Percentiles rank a stretch among this genome's conserved stretches.
phyloP scores from a whole-genome alignment of 2,797 vertebrate species.

The Sebastes kiyomatsui region DNA sequence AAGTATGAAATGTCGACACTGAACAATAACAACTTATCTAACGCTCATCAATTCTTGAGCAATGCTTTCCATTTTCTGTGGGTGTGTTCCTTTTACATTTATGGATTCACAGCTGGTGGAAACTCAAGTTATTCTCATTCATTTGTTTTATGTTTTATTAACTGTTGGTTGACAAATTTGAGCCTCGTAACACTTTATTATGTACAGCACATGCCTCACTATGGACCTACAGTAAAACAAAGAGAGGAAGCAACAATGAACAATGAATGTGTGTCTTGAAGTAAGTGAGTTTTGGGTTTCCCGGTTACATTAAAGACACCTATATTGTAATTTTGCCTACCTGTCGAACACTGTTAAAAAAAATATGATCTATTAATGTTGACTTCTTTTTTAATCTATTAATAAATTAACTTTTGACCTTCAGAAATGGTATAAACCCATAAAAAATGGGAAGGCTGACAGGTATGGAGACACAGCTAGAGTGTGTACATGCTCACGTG shows the following conservation, averaged over 20 bases:
- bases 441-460: neutral
- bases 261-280: too few relatives aligned
- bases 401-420: neutral
- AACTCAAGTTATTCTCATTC: neutral
- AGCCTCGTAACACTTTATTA: too few relatives aligned
- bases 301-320: neutral
- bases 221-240: too few relatives aligned
- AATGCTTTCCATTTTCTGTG: neutral
- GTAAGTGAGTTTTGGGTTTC: neutral
- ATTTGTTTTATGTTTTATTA: neutral
- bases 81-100: neutral
- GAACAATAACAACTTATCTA: neutral
- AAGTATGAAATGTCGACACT: neutral
- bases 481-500: neutral
- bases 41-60: neutral
- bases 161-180: neutral
- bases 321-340: accelerated
- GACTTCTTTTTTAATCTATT: neutral
- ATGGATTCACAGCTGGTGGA: neutral
- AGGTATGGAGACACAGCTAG: neutral
- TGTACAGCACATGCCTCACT: too few relatives aligned
- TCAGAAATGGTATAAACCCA: neutral
- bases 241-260: too few relatives aligned
- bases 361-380: too few relatives aligned
- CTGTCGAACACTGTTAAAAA: too few relatives aligned